Evolutionary conservation across 2,113 vertebrate species (phyloP).

Genomic region (Aptenodytes forsteri): DNA sequence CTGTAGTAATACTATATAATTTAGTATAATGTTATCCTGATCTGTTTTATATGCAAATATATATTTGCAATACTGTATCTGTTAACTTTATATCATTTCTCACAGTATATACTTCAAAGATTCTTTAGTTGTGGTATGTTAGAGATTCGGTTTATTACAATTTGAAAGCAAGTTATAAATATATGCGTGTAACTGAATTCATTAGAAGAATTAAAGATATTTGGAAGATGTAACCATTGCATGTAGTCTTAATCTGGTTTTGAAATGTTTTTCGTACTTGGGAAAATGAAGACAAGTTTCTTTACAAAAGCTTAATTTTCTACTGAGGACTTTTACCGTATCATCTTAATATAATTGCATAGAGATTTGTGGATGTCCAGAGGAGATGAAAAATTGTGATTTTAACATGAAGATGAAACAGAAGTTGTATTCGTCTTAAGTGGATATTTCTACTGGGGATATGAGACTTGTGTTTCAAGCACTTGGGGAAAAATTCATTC

Average conservation of each 20-base stretch:
- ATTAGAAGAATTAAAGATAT: neutral
- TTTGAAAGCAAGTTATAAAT: neutral
- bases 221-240: neutral
- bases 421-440: neutral
- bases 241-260: neutral
- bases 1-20: neutral
- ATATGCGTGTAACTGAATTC: neutral
- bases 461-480: neutral
- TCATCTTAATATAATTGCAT: neutral
- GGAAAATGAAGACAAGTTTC: neutral
- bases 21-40: neutral
- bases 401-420: neutral
- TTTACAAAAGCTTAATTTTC: conserved; percentile 1
- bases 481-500: neutral
- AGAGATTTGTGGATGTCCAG: neutral
- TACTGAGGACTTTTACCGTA: neutral
- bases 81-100: conserved; percentile 23
- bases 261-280: neutral
- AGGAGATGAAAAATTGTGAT: neutral
- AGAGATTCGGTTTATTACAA: neutral
- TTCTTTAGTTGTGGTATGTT: conserved; percentile 2
- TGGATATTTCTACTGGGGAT: neutral
- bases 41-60: conserved; percentile 33
- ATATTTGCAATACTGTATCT: neutral
- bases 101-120: conserved; percentile 15